Evolutionary conservation across 2,888 invertebrate genomes (phyloP), one percentile per base, ranked within the genome.

Genomic region (Hipparchia sbordonii): DNA sequence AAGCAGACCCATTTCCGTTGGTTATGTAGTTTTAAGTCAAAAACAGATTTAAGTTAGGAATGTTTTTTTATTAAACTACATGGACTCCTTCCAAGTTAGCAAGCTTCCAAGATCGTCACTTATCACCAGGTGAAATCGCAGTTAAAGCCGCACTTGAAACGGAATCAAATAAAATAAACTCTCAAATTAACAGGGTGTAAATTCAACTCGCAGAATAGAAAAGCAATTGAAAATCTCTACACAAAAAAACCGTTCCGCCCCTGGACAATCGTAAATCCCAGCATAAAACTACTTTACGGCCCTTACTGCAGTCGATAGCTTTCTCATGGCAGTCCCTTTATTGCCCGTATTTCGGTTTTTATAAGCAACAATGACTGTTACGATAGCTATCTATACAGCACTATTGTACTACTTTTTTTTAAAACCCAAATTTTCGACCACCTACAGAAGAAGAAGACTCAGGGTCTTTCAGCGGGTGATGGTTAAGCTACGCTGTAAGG

Each of bases 241-340:
- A 51, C 57, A 12, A 65, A 76, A 71, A 71, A 71, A 75, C 74
- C 72, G 71, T 57, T 67, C 72, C 52, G 71, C 74, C 75, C 69
- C 74, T 56, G 75, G 72, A 72, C 74, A 70, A 60, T 77, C 79
- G 77, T 79, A 78, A 79, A 79, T 71, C 73, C 72, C 39, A 46
- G 67, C 70, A 76, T 78, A 79, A 78, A 79, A 71, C 70, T 76
- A 74, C 72, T 76, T 74, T 74, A 74, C 66, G 74, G 73, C 61
- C 66, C 65, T 45, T 52, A 52, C 69, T 57, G 48, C 65, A 72
- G 65, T 70, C 68, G 54, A 69, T 70, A 60, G 69, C 67, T 67
- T 67, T 67, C 71, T 67, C 67, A 56, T 61, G 46, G 46, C 48
- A 48, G 67, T 52, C 66, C 59, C 59, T 71, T 67, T 61, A 71